Evolutionary conservation across 2,888 invertebrate genomes (phyloP).

Genomic region (Cotesia congregata): DNA sequence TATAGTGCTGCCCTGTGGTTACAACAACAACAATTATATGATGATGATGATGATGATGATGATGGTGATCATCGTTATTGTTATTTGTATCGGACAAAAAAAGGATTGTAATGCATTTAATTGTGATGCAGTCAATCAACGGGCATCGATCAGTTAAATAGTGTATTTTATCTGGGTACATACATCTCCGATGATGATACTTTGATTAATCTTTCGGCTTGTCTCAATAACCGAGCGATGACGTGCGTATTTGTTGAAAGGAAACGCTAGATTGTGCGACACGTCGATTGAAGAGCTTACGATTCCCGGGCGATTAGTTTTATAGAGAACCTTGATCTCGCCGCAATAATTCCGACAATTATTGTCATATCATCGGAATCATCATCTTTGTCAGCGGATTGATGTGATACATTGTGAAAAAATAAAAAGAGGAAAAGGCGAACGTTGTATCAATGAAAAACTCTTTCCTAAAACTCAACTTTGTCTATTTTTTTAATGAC

Average conservation of each 20-base stretch:
- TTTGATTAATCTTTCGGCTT: neutral
- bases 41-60: neutral
- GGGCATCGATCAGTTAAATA: neutral
- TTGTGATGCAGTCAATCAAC: neutral
- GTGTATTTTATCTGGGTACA: neutral
- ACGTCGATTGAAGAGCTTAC: neutral
- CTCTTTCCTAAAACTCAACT: no score
- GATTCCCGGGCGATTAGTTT: constrained; percentile 17
- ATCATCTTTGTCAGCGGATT: neutral
- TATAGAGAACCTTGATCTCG: constrained; percentile 21
- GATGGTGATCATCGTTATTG: neutral
- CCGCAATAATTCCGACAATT: constrained; percentile 16
- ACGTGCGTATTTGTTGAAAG: constrained; percentile 5
- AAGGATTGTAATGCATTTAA: neutral
- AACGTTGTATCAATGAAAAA: no score
- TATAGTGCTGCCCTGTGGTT: no score
- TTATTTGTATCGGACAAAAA: neutral
- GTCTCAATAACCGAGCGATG: constrained; percentile 9
- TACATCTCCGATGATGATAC: neutral
- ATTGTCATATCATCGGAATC: neutral
- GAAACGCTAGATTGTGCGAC: neutral
- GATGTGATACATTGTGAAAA: neutral
- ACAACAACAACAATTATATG: neutral
- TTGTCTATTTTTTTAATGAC: no score
- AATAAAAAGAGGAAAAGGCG: neutral